Evolutionary conservation across 2,888 invertebrate genomes (phyloP), one percentile per base, ranked within the genome.

Genomic region (Spialia ferax): DNA sequence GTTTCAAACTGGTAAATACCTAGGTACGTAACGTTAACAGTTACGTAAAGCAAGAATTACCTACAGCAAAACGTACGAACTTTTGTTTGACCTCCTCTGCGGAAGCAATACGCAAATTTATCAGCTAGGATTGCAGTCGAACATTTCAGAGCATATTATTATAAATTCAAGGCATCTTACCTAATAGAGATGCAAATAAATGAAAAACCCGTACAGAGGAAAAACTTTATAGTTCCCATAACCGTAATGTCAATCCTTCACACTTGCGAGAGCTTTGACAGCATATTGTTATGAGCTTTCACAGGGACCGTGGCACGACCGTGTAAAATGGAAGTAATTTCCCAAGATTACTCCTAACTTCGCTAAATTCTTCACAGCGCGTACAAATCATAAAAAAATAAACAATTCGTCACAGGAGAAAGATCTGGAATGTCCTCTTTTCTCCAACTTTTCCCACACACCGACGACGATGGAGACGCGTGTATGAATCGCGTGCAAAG

Each of bases 401-500:
- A 42, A 15, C 15, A 18, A 45, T 45, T 45, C 7, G 61, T n/a
- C 1, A 22, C 6, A 22, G 22, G 61, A 35, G 32, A 50, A 61
- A 61, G n/a, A 11, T 15, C 42, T 45, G 45, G 15, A 18, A 45
- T 18, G 2, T 42, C n/a, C n/a, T n/a, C n/a, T n/a, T n/a, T n/a
- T n/a, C 50, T 10, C 20, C 22, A 50, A 20, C 38, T 29, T 35
- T 65, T 59, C 50, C 50, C 64, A 64, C 64, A 57, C 13, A 7
- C 29, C 32, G 35, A 48, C 52, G 10, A 38, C 4, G 62, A 62
- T 62, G 22, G 50, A 18, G 10, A 23, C 50, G 63, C 54, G 59
- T 38, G 59, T 70, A 70, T 73, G 73, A 81, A 81, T 86, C 76
- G 84, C 83, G 81, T 85, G 84, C 74, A 22, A 68, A 77, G 81